A percentile compares a stretch with the other conserved stretches of the same genome.
Conservation (phyloP, 30 jellyfish, hydroid and myxozoan genomes). For the Cassiopea xamachana region DNA sequence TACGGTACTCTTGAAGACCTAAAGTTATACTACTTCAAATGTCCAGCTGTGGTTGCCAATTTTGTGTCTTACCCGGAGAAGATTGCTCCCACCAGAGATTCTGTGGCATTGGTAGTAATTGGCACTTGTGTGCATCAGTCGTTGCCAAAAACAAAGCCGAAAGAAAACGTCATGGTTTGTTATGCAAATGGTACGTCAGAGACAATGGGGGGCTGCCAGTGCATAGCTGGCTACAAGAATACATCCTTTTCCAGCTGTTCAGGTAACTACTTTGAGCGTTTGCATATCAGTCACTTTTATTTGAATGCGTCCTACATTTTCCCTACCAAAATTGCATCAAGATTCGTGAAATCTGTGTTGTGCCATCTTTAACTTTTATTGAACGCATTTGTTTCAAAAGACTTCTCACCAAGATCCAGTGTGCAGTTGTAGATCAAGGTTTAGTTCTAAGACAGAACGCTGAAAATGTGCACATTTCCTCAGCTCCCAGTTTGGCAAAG, state of each 20-base stretch:
- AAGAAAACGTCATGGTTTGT: background rate
- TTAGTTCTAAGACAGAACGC: no score
- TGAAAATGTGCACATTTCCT: no score
- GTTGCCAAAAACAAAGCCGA: background rate
- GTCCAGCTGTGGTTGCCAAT: background rate
- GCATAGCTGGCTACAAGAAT: background rate
- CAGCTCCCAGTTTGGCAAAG: no score
- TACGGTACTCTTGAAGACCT: background rate
- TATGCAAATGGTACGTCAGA: background rate
- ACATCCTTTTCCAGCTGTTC: background rate
- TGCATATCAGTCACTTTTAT: no score
- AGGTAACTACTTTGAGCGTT: background rate
- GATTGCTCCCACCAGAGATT: background rate
- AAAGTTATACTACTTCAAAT: background rate
- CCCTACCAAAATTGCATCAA: no score
- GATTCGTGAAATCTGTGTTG: no score
- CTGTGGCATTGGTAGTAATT: background rate
- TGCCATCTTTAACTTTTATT: no score
- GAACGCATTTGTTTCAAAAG: no score
- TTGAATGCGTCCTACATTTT: no score
- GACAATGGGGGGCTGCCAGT: background rate
- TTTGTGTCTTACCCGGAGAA: background rate
- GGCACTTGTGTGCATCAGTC: background rate
- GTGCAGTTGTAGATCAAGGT: no score
- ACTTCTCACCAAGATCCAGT: no score